phyloP scores from a whole-genome alignment of 2,888 invertebrate genomes.

The Hirtodrosophila cameraria region DNA sequence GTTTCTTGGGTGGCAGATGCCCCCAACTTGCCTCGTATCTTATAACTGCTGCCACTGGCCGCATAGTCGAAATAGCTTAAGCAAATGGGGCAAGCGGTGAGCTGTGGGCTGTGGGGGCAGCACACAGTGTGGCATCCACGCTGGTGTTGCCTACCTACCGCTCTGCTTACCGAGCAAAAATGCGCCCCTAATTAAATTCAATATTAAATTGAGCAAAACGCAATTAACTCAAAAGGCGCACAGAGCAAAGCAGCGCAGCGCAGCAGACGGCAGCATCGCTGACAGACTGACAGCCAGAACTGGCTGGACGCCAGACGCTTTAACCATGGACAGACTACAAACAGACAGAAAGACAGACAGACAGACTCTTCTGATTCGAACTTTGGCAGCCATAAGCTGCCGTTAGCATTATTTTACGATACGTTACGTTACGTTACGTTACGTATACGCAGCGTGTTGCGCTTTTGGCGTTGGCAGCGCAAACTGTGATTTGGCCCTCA shows the following conservation, averaged over 20 bases:
- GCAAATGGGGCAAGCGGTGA: background rate
- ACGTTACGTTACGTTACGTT: conserved; percentile 11
- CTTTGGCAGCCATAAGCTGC: conserved; percentile 19
- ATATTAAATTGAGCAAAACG: conserved; percentile 81
- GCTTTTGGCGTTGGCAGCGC: conserved; percentile 3
- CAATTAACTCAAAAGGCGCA: conserved; percentile 78
- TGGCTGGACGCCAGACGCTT: conserved; percentile 33
- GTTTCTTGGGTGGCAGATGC: conserved; percentile 61
- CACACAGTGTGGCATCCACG: conserved; percentile 1
- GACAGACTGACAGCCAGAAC: conserved; percentile 13
- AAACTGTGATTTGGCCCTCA: conserved; percentile 43
- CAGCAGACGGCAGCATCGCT: conserved; percentile 23
- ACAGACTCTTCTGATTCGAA: background rate
- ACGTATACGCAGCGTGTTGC: conserved; percentile 37
- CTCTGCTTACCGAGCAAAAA: conserved; percentile 69
- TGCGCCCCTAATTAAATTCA: conserved; percentile 80
- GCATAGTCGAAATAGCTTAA: conserved; percentile 45
- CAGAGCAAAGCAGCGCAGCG: conserved; percentile 22
- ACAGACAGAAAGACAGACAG: conserved; percentile 13
- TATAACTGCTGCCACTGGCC: conserved; percentile 5
- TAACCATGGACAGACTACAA: conserved; percentile 6
- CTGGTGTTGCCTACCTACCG: conserved; percentile 27
- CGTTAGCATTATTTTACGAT: conserved; percentile 17
- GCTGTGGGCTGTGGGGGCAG: background rate
- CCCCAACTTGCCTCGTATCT: background rate